Evolutionary conservation across 2,888 invertebrate species (phyloP).

Genomic region (Heliconius ismenius): DNA sequence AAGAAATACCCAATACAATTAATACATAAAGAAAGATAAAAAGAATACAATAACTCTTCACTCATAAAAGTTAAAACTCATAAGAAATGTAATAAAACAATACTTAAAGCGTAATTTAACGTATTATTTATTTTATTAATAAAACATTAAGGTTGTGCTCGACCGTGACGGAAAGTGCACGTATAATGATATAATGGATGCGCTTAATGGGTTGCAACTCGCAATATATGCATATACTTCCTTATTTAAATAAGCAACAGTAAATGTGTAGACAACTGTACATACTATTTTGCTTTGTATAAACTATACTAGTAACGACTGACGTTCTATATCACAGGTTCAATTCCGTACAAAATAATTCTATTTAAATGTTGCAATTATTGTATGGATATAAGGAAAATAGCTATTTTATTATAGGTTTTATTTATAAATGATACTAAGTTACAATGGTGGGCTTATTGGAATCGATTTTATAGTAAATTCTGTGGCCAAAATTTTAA

Average conservation of each 20-base stretch:
- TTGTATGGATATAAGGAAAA: background rate
- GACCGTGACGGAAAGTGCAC: constrained; percentile 11
- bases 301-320: background rate
- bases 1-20: background rate
- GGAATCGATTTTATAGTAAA: background rate
- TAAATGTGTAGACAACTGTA: background rate
- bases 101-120: background rate
- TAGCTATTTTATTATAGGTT: background rate
- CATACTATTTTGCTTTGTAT: background rate
- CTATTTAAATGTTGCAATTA: background rate
- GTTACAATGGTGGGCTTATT: background rate
- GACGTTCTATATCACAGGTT: background rate
- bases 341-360: background rate
- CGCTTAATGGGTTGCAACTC: constrained; percentile 3
- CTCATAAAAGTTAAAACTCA: background rate
- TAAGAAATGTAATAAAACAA: background rate
- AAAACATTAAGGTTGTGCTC: background rate
- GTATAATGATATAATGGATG: constrained; percentile 11
- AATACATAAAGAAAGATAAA: background rate
- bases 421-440: background rate
- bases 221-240: background rate
- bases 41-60: background rate
- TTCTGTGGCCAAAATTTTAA: background rate
- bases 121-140: constrained; percentile 11
- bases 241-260: constrained; percentile 8